Evolutionary conservation across 1,140 invertebrate species (phyloP).

Genomic region (Patella vulgata): DNA sequence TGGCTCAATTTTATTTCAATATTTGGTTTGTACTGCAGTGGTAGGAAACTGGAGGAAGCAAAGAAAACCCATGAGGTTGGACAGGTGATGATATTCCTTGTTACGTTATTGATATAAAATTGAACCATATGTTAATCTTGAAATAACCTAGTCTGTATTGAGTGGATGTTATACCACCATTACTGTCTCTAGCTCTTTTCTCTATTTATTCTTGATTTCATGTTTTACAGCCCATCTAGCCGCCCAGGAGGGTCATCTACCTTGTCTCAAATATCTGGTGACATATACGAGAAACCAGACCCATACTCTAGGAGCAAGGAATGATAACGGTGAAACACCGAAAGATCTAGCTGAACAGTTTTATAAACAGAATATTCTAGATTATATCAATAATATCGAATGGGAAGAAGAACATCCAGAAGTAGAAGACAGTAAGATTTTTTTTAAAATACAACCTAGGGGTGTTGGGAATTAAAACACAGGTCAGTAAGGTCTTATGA

Average conservation of each 20-base stretch:
- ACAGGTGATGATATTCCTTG: no score
- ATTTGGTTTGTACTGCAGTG: no score
- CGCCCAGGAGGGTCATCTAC: conserved; percentile 65
- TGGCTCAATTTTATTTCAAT: no score
- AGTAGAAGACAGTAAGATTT: conserved; percentile 62
- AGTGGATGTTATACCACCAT: no score
- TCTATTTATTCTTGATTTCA: conserved; percentile 10
- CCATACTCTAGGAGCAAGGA: conserved; percentile 61
- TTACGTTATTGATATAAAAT: no score
- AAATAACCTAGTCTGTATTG: no score
- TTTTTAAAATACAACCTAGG: no score
- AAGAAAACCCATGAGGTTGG: no score
- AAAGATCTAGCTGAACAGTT: conserved; percentile 67
- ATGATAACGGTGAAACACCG: conserved; percentile 67
- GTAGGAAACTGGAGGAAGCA: no score
- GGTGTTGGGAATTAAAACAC: not conserved
- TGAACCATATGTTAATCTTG: no score
- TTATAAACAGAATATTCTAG: conserved; percentile 64
- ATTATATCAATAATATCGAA: conserved; percentile 66
- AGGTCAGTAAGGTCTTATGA: not conserved
- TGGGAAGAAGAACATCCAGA: conserved; percentile 67
- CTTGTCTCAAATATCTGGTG: conserved; percentile 67
- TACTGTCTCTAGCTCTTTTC: no score
- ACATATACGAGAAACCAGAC: conserved; percentile 51
- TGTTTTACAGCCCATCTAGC: conserved; percentile 62